Conservation (phyloP, 2,113 vertebrate species). For the Lophochroa leadbeateri region DNA sequence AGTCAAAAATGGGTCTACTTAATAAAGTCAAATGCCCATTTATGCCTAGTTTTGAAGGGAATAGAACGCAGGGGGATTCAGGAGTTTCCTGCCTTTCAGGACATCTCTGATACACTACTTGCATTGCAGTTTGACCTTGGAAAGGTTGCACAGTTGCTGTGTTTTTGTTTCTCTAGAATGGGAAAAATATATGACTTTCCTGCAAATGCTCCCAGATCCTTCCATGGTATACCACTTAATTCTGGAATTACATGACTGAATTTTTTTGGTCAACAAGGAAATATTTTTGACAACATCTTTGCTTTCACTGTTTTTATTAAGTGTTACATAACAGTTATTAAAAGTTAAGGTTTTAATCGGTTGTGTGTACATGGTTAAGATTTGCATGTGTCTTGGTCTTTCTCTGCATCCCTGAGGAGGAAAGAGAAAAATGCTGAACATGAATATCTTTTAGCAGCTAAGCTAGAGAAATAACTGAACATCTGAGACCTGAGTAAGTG, state of each 20-base stretch:
- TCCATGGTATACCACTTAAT: not conserved
- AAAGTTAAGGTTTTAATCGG: not conserved
- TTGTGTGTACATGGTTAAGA: rapidly evolving
- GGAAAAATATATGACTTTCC: not conserved
- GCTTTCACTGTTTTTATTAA: not conserved
- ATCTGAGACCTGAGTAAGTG: not conserved
- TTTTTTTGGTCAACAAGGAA: not conserved
- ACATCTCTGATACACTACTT: not conserved
- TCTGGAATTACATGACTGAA: not conserved
- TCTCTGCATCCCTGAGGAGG: not conserved
- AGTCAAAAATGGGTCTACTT: not conserved
- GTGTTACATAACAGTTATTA: not conserved
- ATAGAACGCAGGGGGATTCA: not conserved
- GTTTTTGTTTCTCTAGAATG: not conserved
- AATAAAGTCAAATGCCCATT: not conserved
- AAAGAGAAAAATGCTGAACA: not conserved
- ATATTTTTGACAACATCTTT: not conserved
- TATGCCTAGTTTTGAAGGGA: not conserved
- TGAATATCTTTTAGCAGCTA: not conserved
- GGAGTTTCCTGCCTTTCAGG: not conserved
- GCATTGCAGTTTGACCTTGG: not conserved
- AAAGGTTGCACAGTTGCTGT: not conserved
- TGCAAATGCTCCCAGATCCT: not conserved
- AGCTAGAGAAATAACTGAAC: not conserved
- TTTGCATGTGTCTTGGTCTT: not conserved